Percentiles rank a stretch among this genome's conserved stretches.
These are phyloP conservation scores for Drosophila sucinea DNA, from an alignment of 1,140 invertebrate genomes.

Conservation along the genomic window DNA sequence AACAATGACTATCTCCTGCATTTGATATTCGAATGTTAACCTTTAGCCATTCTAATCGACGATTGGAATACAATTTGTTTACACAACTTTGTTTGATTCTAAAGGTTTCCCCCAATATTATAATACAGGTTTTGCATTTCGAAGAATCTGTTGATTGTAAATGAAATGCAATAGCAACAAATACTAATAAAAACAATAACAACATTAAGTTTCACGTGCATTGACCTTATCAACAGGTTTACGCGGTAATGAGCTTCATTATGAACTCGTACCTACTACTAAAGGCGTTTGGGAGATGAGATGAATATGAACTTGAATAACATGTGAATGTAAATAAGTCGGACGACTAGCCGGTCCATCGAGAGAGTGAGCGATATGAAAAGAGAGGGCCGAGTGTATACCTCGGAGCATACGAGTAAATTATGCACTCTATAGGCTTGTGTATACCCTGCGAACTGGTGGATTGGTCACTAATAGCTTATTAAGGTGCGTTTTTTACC, in stretches of 20 bases:
- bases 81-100: no score
- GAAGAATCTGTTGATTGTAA: no score
- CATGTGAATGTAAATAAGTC: conserved; percentile 35
- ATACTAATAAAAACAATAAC: conserved; percentile 27
- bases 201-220: conserved; percentile 38
- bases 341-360: conserved; percentile 28
- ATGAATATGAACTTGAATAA: conserved; percentile 14
- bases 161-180: neutral
- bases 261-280: neutral
- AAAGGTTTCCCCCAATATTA: no score
- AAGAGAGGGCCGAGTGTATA: neutral
- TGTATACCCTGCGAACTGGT: neutral
- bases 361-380: neutral
- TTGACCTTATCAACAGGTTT: conserved; percentile 76
- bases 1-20: no score
- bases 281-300: neutral
- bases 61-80: no score
- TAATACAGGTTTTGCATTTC: no score
- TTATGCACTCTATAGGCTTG: neutral
- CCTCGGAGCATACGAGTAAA: neutral
- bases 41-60: no score
- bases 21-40: no score
- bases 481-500: no score
- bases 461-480: no score
- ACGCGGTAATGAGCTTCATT: conserved; percentile 26